Percentiles rank a stretch among this genome's conserved stretches.
These are phyloP conservation scores for Pteria penguin DNA, from an alignment of 2,888 invertebrate species.

Conservation along the genomic window DNA sequence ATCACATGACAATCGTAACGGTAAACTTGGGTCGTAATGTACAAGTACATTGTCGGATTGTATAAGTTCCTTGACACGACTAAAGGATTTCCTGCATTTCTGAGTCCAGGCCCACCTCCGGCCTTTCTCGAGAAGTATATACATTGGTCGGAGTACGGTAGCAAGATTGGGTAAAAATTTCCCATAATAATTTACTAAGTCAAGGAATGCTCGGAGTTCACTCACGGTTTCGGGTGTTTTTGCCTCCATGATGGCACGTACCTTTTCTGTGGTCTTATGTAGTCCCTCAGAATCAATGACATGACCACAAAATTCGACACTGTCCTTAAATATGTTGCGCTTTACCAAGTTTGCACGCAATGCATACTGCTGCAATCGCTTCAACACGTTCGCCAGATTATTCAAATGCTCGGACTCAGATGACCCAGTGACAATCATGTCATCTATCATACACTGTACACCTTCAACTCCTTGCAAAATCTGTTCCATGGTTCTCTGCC, in stretches of 20 bases:
- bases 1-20: too few relatives aligned
- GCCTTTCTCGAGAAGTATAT: conserved; percentile 31
- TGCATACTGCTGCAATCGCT: not conserved
- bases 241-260: conserved; percentile 31
- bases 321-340: conserved; percentile 28
- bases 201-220: conserved; percentile 3
- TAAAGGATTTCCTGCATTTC: conserved; percentile 48
- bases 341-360: conserved; percentile 20
- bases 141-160: too few relatives aligned
- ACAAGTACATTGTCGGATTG: conserved; percentile 53
- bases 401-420: conserved; percentile 19
- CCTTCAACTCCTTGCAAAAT: conserved; percentile 31
- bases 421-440: conserved; percentile 37
- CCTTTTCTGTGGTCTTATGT: conserved; percentile 38
- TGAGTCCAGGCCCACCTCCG: conserved; percentile 42
- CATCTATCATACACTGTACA: conserved; percentile 36
- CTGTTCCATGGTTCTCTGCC: conserved; percentile 39
- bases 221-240: conserved; percentile 20
- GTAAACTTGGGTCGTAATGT: too few relatives aligned
- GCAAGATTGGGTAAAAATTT: too few relatives aligned
- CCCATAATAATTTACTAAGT: too few relatives aligned
- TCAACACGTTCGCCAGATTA: conserved; percentile 16
- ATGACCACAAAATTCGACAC: conserved; percentile 43
- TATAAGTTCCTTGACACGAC: conserved; percentile 50
- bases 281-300: conserved; percentile 35